These are phyloP conservation scores for Aurelia aurita DNA, from an alignment of 30 jellyfish, hydroid and myxozoan species.

Conservation along the genomic window DNA sequence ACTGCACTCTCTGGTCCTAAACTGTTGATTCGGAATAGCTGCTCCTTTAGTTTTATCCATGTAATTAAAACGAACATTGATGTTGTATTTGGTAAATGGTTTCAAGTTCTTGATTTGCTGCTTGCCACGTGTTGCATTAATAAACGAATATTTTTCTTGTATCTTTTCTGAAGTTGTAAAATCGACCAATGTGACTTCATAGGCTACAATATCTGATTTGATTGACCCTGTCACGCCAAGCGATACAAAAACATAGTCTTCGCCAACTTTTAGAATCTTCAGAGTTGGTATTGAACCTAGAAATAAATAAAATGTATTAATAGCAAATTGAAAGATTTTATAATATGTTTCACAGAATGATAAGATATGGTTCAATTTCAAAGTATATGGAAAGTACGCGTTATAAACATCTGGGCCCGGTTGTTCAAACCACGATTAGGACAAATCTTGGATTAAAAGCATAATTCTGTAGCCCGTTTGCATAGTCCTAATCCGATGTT, in stretches of 20 bases:
- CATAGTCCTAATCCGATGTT: too few relatives aligned
- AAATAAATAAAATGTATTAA: background rate
- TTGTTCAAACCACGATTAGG: too few relatives aligned
- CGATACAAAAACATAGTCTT: constrained; percentile 18
- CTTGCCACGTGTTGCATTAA: constrained; percentile 8
- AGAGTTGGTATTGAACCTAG: constrained; percentile 74
- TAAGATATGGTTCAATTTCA: too few relatives aligned
- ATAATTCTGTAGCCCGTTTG: too few relatives aligned
- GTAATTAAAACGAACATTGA: constrained; percentile 42
- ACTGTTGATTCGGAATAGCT: constrained; percentile 48
- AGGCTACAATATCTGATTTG: constrained; percentile 52
- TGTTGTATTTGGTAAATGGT: constrained; percentile 48
- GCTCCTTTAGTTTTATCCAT: constrained; percentile 53
- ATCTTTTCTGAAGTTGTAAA: constrained; percentile 52
- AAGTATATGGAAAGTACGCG: too few relatives aligned
- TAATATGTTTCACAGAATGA: too few relatives aligned
- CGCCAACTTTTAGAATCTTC: constrained; percentile 33
- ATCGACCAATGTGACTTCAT: constrained; percentile 49
- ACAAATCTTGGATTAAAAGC: too few relatives aligned
- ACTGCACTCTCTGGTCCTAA: constrained; percentile 59
- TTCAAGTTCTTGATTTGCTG: constrained; percentile 11
- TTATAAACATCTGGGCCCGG: too few relatives aligned
- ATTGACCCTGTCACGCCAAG: constrained; percentile 63
- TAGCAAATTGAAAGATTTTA: too few relatives aligned
- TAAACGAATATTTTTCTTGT: background rate